Base-by-base conservation (phyloP, 2,888 invertebrate genomes). In the Thereva nobilitata region DNA sequence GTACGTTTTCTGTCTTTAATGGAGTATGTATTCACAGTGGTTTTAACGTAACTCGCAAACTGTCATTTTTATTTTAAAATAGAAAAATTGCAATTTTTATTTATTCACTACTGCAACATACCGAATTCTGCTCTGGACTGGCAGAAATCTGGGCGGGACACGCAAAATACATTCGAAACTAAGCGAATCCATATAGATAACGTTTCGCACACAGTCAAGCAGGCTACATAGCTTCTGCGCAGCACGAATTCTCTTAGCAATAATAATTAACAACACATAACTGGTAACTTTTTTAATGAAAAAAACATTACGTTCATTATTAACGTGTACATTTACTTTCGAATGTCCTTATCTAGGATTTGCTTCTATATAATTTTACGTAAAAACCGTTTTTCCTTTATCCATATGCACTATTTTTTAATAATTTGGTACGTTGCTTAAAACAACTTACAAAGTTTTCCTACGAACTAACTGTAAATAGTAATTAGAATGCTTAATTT, bases 91-190 rank as follows among this genome's bases (percentile, higher is more conserved):
- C 50, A 40, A 40, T 53, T 67, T 52, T 49, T 55, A 56, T 49
- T 47, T 63, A 53, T 61, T 52, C 63, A 52, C 55, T 59, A 63
- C 69, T 66, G 67, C 67, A 67, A 59, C 69, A 69, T 66, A 71
- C 69, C 68, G 68, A 69, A 67, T 67, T 68, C 68, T 67, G 54
- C 59, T 68, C 52, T 56, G 67, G 68, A 70, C 71, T 71, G 67
- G 70, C 68, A 68, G 64, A 73, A 74, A 73, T 71, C 73, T 74
- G 74, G 74, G 74, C 74, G 74, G 74, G 74, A 74, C 74, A 73
- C 73, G 72, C 71, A 71, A 72, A 71, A 71, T 45, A 70, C 65
- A 69, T 49, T 61, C 61, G 61, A 49, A 61, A 61, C 23, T 61
- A 61, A 40, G 38, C 53, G 55, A 67, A 56, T 64, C 52, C 50